Base-by-base conservation (phyloP, 2,888 invertebrate species). In the Eilema depressum region DNA sequence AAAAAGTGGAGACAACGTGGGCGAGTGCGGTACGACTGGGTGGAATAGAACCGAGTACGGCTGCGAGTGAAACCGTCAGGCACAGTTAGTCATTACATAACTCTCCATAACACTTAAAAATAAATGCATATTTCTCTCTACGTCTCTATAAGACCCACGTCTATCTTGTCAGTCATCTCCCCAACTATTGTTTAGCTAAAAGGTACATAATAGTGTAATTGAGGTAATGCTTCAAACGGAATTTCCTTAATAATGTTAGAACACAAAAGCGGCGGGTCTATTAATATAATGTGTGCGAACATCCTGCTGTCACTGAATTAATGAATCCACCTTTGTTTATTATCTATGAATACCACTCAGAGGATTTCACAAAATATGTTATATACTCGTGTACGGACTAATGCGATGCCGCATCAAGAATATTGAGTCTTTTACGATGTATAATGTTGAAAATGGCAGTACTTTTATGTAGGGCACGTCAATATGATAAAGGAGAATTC, bases 261-360 rank as follows among this genome's bases (percentile, higher is more conserved):
- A 63, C 70, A 80, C 70, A 80, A 81, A 74, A 78, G 73, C 63
- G 71, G 71, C 65, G 57, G 68, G 41, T 75, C 70, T 76, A 76
- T 80, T 80, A 78, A 75, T 82, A 78, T 76, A 77, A 74, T 75
- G 72, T 75, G 81, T 77, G 78, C 72, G 73, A 78, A 75, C 76
- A 73, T 74, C 63, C 70, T 62, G 71, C 73, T 73, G 81, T 82
- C 81, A 47, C 76, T 75, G 80, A 78, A 85, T 83, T 83, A 85
- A 85, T 85, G 79, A 82, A 75, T 76, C 63, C 70, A 77, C 78
- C 81, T 78, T 79, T 83, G 84, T 85, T 82, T 80, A 83, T 83
- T 76, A 80, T 77, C 78, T 77, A 73, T 79, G 80, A 81, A 83
- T 82, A 75, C 75, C 76, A 70, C 69, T 68, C 73, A 81, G 75